Conservation (phyloP, 2,797 vertebrate species). For the Tiaroga cobitis region DNA sequence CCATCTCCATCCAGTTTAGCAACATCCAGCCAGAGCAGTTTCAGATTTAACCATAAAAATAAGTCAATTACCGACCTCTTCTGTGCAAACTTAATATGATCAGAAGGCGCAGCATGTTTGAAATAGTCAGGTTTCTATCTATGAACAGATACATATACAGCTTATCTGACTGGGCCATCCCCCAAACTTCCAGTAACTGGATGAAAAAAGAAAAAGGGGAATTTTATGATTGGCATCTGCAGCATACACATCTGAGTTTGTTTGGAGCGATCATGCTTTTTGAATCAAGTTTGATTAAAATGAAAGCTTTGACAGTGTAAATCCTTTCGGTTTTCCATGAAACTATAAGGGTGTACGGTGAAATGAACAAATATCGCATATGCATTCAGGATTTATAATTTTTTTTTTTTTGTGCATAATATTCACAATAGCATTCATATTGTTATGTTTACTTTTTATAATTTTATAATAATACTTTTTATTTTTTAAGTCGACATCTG, state of each 20-base stretch:
- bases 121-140: not conserved
- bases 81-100: conserved; percentile 8
- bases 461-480: too few relatives aligned
- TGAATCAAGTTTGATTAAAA: not conserved
- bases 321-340: not conserved
- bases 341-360: not conserved
- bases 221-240: not conserved
- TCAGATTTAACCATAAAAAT: not conserved
- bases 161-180: not conserved
- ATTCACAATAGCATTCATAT: not conserved
- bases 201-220: not conserved
- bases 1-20: not conserved
- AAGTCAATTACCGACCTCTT: conserved; percentile 11
- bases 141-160: not conserved
- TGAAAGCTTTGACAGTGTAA: not conserved
- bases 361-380: not conserved
- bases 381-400: not conserved
- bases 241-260: too few relatives aligned
- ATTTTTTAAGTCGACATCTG: too few relatives aligned
- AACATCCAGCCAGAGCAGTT: conserved; percentile 7
- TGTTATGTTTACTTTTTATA: not conserved
- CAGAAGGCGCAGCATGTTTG: conserved; percentile 6
- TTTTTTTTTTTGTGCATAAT: too few relatives aligned
- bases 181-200: not conserved
- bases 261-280: not conserved